A percentile compares a stretch with the other conserved stretches of the same genome.
These are phyloP conservation scores for Battus philenor DNA, from an alignment of 1,140 invertebrate genomes.

Conservation along the genomic window DNA sequence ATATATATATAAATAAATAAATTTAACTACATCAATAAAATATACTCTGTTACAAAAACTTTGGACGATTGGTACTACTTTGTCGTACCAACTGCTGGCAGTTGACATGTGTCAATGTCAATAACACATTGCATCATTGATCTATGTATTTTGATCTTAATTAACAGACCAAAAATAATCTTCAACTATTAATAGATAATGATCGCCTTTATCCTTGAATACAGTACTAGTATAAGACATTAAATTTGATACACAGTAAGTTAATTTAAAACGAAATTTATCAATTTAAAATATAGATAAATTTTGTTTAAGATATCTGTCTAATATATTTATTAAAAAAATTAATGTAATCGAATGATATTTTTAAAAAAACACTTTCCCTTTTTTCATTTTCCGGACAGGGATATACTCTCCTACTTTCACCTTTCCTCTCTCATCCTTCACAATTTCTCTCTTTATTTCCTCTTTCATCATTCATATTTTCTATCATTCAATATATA, in stretches of 20 bases:
- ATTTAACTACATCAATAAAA: too few relatives aligned
- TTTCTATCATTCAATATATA: too few relatives aligned
- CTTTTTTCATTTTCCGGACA: too few relatives aligned
- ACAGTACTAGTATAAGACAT: constrained; percentile 7
- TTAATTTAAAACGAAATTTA: not conserved
- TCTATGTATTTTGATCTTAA: constrained; percentile 41
- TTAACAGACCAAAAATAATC: constrained; percentile 49
- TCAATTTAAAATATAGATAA: not conserved
- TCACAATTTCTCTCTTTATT: too few relatives aligned
- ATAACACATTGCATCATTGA: constrained; percentile 66
- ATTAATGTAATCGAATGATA: not conserved
- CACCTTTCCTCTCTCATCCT: too few relatives aligned
- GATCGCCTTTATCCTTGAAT: too few relatives aligned
- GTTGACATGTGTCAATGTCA: constrained; percentile 56
- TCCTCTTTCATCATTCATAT: too few relatives aligned
- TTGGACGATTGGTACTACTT: too few relatives aligned
- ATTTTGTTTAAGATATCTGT: not conserved
- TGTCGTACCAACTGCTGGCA: constrained; percentile 9
- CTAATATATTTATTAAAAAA: not conserved
- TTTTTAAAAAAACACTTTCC: not conserved
- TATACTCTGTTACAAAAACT: too few relatives aligned
- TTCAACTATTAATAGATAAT: constrained; percentile 39
- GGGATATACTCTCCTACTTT: too few relatives aligned
- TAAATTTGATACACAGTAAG: not conserved
- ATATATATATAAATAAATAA: too few relatives aligned